phyloP scores from a whole-genome alignment of 2,888 invertebrate species.

The Glaucopsyche alexis region DNA sequence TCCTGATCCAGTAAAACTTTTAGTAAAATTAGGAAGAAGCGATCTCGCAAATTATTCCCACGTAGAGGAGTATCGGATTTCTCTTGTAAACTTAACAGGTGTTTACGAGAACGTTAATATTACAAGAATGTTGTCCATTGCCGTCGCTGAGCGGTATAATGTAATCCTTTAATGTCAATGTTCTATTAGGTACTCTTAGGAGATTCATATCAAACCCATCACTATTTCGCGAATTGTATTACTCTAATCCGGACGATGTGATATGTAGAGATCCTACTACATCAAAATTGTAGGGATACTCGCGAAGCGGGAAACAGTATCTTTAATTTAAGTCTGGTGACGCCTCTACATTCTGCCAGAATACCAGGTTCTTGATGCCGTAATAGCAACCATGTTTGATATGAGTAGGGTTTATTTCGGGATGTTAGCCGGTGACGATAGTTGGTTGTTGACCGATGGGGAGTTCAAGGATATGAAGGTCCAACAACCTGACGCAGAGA shows the following conservation, averaged over 20 bases:
- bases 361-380: neutral
- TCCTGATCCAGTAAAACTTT: neutral
- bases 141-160: neutral
- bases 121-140: neutral
- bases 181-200: neutral
- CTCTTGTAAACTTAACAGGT: neutral
- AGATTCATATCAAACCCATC: neutral
- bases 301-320: neutral
- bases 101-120: neutral
- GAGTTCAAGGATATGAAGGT: neutral
- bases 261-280: neutral
- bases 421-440: neutral
- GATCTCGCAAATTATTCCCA: neutral
- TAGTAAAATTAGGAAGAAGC: neutral
- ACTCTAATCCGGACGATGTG: neutral
- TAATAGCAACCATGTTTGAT: neutral
- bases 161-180: neutral
- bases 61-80: neutral
- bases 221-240: neutral
- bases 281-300: neutral
- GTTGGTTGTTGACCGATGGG: neutral
- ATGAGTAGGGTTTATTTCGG: neutral
- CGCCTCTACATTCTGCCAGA: neutral
- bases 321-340: neutral
- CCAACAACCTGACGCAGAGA: no score